Percentiles rank a stretch among this genome's conserved stretches.
Conservation (phyloP, 1,140 invertebrate genomes). For the Ceratina calcarata region DNA sequence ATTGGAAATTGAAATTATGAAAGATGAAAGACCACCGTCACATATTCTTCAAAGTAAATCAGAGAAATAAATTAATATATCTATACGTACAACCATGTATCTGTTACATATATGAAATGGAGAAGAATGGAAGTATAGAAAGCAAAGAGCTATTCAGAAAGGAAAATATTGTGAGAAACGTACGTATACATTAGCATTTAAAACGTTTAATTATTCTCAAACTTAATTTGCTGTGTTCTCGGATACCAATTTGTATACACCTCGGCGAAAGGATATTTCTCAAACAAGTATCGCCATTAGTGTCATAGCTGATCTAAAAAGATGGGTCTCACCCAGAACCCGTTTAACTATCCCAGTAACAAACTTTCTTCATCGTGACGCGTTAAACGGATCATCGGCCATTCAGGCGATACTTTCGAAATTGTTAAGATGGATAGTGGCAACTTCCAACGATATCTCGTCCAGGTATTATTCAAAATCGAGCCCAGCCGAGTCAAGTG, state of each 20-base stretch:
- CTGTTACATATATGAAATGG: no score
- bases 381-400: constrained; percentile 14
- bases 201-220: no score
- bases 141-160: no score
- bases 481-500: background rate
- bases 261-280: background rate
- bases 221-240: background rate
- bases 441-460: background rate
- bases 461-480: constrained; percentile 17
- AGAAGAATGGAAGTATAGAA: no score
- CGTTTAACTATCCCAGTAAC: background rate
- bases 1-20: background rate
- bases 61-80: no score
- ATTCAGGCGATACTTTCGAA: background rate
- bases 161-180: no score
- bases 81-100: no score
- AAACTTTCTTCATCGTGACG: background rate
- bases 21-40: background rate
- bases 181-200: no score
- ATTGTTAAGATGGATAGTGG: constrained; percentile 20
- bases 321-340: background rate
- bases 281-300: no score
- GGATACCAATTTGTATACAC: background rate
- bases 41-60: no score
- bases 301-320: background rate